Conservation (phyloP, 2,797 vertebrate genomes). For the Acipenser ruthenus region DNA sequence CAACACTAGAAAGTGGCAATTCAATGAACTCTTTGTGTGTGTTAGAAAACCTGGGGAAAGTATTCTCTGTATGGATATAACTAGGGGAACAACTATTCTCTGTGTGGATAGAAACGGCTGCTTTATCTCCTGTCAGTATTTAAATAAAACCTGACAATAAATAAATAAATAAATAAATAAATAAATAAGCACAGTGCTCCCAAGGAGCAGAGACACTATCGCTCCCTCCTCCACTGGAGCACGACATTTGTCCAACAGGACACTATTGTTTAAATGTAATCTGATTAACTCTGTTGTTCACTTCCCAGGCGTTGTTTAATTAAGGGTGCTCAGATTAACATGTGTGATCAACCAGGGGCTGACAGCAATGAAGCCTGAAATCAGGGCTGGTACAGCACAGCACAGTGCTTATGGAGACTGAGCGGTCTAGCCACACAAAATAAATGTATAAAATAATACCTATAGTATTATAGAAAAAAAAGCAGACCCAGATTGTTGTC, state of each 20-base stretch:
- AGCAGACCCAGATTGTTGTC: not conserved
- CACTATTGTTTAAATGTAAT: not conserved
- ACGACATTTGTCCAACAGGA: not conserved
- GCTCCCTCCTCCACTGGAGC: not conserved
- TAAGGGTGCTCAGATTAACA: not conserved
- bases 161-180: too few relatives aligned
- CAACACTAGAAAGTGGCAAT: too few relatives aligned
- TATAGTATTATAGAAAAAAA: constrained; percentile 3
- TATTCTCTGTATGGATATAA: too few relatives aligned
- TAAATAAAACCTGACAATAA: too few relatives aligned
- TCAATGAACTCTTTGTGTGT: too few relatives aligned
- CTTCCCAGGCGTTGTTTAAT: not conserved
- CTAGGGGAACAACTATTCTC: too few relatives aligned
- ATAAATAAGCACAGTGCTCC: not conserved
- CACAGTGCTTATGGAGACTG: not conserved
- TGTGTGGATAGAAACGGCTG: too few relatives aligned
- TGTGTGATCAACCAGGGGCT: constrained; percentile 42
- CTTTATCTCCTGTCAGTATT: too few relatives aligned
- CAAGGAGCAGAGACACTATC: not conserved
- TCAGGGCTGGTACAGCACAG: not conserved
- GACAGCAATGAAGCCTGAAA: not conserved
- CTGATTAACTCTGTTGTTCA: not conserved
- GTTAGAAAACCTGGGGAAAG: too few relatives aligned
- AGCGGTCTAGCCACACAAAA: not conserved
- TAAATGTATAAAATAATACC: constrained; percentile 14